These are phyloP conservation scores for Anomalospiza imberbis DNA, from an alignment of 2,797 vertebrate genomes.

Conservation along the genomic window DNA sequence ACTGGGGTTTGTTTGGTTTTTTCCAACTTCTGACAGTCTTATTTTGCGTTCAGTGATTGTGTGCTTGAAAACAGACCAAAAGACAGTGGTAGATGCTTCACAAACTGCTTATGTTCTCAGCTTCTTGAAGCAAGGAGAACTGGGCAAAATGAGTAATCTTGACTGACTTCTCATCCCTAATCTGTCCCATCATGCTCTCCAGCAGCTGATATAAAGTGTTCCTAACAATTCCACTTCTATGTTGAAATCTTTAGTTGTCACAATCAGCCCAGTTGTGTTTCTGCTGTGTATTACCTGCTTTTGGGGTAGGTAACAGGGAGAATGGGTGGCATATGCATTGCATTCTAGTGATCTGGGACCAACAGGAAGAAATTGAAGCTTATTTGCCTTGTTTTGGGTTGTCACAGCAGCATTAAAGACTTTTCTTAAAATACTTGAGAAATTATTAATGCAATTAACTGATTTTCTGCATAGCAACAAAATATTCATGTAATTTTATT, in stretches of 20 bases:
- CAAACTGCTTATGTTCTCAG: background rate
- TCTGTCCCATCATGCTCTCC: background rate
- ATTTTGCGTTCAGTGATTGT: background rate
- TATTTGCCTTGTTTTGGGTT: background rate
- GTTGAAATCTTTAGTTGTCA: background rate
- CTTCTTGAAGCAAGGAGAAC: background rate
- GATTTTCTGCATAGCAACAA: background rate
- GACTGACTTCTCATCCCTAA: background rate
- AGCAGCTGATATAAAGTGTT: background rate
- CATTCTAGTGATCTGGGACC: background rate
- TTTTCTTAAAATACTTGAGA: background rate
- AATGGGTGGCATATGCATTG: background rate
- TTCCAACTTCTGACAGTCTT: background rate
- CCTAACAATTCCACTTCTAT: background rate
- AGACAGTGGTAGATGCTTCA: background rate
- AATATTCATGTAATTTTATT: background rate
- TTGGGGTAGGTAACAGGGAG: background rate
- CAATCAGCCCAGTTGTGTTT: background rate
- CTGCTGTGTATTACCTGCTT: background rate
- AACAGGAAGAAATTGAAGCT: background rate
- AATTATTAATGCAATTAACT: background rate
- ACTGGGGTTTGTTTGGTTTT: too few species aligned
- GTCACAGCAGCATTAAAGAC: background rate
- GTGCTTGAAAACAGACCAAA: background rate
- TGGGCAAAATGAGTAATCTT: background rate